Evolutionary conservation across 2,888 invertebrate species (phyloP).

Genomic region (Trissoscelio sp.): DNA sequence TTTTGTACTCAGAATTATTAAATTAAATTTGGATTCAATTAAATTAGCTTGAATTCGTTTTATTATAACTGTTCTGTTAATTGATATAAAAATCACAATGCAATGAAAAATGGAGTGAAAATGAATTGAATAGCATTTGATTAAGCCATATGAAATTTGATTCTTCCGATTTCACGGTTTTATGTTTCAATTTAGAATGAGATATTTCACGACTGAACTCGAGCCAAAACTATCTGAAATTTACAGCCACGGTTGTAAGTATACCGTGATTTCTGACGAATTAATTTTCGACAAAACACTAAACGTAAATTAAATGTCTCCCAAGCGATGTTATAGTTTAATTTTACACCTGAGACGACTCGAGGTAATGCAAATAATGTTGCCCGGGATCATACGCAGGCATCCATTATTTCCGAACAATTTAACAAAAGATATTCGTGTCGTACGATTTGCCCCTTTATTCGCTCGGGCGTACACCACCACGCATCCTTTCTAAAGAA

Average conservation of each 20-base stretch:
- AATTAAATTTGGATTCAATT: too few species aligned
- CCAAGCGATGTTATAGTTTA: not conserved
- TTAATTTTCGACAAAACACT: not conserved
- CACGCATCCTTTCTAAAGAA: conserved; percentile 34
- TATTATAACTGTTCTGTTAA: too few species aligned
- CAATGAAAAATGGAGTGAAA: too few species aligned
- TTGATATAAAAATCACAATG: too few species aligned
- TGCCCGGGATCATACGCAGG: not conserved
- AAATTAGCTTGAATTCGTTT: too few species aligned
- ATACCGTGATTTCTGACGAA: not conserved
- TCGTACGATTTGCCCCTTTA: conserved; percentile 10
- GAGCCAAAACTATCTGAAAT: not conserved
- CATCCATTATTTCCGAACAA: conserved; percentile 17
- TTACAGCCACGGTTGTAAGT: not conserved
- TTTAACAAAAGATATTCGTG: conserved; percentile 22
- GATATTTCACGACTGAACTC: not conserved
- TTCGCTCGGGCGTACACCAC: not conserved
- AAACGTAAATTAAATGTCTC: conserved; percentile 13
- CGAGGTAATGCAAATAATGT: not conserved
- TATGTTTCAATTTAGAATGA: too few species aligned
- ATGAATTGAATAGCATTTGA: too few species aligned
- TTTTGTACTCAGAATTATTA: too few species aligned
- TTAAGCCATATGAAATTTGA: too few species aligned
- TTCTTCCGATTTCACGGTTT: too few species aligned
- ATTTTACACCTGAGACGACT: conserved; percentile 4